Evolutionary conservation across 2,113 vertebrate species (phyloP), one percentile per base, ranked within the genome.

Genomic region (Archilochus colubris): DNA sequence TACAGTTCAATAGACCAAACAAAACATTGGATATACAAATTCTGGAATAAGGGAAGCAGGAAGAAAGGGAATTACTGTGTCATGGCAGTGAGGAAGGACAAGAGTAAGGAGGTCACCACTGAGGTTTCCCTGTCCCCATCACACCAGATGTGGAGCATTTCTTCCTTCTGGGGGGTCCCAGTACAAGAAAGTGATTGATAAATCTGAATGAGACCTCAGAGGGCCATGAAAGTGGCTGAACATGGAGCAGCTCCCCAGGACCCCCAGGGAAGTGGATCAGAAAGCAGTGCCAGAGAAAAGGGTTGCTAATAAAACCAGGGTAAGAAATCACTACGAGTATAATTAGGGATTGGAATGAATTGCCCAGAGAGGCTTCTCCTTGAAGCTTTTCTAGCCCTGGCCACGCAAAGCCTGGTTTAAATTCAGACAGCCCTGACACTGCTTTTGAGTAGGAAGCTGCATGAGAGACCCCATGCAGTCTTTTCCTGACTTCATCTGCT

Each of bases 241-340:
- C 8, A 11, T 3, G 12, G 55, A 77, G 17, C 44, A 86, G 27
- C 43, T 75, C 36, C 58, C 63, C 28, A 55, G 31, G 9, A 9
- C 9, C 28, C 13, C 28, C 12, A 8, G 11, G 22, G 10, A 68
- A 12, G 6, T 6, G 30, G 7, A 3, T 38, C n/a, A 66, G 53
- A 54, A 82, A 28, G 50, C 50, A 81, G 18, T 23, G 43, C 14
- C 54, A 53, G 58, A 63, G 33, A 48, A 38, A 72, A 63, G 3
- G 6, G 10, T 38, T 0, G 0, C 72, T 82, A 57, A 50, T n/a
- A 18, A 54, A 36, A 68, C 11, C 1, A 0, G 17, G 2, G 11
- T 27, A 23, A 51, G 54, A 57, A 82, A 36, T 27, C 64, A 33
- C 55, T 23, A 4, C 7, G 20, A 73, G 12, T 27, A 24, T 38